These are phyloP conservation scores for Platysteira castanea DNA, from an alignment of 2,113 vertebrate species.

Conservation along the genomic window DNA sequence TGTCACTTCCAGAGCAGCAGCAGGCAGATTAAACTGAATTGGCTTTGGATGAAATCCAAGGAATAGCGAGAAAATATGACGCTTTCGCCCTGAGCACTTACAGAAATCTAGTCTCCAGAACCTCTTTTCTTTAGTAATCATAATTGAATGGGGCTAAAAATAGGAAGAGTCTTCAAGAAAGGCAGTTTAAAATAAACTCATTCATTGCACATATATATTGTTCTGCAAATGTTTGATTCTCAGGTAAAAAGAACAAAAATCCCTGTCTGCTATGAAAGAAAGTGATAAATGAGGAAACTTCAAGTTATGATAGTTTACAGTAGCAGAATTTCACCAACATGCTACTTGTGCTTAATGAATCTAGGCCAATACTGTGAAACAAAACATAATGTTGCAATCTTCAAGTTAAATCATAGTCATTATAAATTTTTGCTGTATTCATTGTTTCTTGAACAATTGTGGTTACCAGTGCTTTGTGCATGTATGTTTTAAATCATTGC, in stretches of 20 bases:
- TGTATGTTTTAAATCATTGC: not conserved
- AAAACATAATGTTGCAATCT: not conserved
- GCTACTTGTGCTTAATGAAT: not conserved
- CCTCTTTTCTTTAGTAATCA: constrained; percentile 16
- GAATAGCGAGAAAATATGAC: constrained; percentile 56
- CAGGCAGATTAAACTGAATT: constrained; percentile 74
- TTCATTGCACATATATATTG: not conserved
- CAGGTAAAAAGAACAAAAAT: not conserved
- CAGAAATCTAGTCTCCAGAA: constrained; percentile 43
- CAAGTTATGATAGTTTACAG: not conserved
- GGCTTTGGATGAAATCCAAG: constrained; percentile 70
- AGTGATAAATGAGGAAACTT: not conserved
- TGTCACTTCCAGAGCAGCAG: constrained; percentile 76
- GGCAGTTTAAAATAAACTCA: not conserved
- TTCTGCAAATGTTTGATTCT: not conserved
- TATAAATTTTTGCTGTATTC: not conserved
- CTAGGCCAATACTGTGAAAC: not conserved
- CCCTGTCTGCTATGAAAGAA: not conserved
- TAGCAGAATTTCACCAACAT: not conserved
- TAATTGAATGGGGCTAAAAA: not conserved
- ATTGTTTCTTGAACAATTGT: not conserved
- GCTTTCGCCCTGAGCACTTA: not conserved
- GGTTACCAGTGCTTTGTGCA: not conserved
- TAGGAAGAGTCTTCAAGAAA: not conserved
- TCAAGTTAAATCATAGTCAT: not conserved